These are phyloP conservation scores for Pseudomyrmex cubaensis DNA, from an alignment of 1,140 invertebrate species.

Conservation along the genomic window DNA sequence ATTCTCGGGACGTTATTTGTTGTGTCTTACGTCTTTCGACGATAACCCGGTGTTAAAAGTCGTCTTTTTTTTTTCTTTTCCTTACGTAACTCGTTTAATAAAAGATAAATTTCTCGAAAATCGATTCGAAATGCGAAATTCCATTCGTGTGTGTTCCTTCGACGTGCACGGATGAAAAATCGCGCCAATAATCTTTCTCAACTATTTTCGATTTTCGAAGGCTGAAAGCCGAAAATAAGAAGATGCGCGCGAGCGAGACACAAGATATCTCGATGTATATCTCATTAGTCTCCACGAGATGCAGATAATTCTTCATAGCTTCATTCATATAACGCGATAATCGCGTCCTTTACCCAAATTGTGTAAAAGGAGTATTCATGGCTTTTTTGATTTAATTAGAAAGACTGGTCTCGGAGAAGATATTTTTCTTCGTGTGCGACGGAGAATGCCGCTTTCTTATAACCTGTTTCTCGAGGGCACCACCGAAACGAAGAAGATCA, in stretches of 20 bases:
- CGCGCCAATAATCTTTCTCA: too few relatives aligned
- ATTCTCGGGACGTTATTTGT: constrained; percentile 49
- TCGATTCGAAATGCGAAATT: too few relatives aligned
- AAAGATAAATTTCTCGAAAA: too few relatives aligned
- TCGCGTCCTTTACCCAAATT: constrained; percentile 13
- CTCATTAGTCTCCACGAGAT: too few relatives aligned
- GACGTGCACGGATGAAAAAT: too few relatives aligned
- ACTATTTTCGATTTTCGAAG: too few relatives aligned
- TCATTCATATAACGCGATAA: not conserved
- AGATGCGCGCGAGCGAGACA: too few relatives aligned
- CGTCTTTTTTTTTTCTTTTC: not conserved
- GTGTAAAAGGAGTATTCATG: constrained; percentile 10
- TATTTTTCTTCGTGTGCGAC: constrained; percentile 1
- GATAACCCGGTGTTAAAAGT: not conserved
- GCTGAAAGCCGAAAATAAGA: too few relatives aligned
- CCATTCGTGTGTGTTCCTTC: too few relatives aligned
- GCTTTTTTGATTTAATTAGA: constrained; percentile 50
- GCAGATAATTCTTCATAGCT: too few relatives aligned
- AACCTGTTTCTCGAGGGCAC: constrained; percentile 56
- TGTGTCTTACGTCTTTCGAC: constrained; percentile 27
- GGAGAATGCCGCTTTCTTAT: constrained; percentile 23
- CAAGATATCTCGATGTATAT: too few relatives aligned
- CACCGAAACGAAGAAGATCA: constrained; percentile 44
- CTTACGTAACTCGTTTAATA: too few relatives aligned
- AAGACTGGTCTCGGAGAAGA: constrained; percentile 36